Evolutionary conservation across 2,797 vertebrate species (phyloP).

Genomic region (Spondyliosoma cantharus): DNA sequence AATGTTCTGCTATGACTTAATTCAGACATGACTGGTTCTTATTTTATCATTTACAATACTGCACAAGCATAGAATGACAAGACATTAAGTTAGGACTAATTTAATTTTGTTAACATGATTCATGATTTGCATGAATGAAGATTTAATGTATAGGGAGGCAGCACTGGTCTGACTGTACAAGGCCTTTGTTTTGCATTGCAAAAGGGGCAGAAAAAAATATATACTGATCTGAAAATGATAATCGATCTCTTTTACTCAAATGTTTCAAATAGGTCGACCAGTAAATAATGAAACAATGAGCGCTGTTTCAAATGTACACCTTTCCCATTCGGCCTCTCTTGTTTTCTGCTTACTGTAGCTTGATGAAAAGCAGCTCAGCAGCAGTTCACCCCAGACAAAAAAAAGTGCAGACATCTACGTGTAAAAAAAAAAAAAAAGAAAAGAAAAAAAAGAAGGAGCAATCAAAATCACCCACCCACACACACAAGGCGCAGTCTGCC

Average conservation of each 20-base stretch:
- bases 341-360: conserved; percentile 50
- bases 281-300: not conserved
- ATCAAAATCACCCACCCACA: conserved; percentile 50
- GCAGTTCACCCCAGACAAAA: conserved; percentile 44
- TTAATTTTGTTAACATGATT: not conserved
- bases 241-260: not conserved
- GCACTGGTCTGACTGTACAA: not conserved
- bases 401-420: conserved; percentile 60
- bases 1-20: not conserved
- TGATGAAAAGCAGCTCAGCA: conserved; percentile 55
- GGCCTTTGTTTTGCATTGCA: no score
- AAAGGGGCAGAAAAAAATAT: not conserved
- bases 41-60: not conserved
- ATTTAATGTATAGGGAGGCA: not conserved
- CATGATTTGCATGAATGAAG: not conserved
- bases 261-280: not conserved
- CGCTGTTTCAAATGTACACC: not conserved
- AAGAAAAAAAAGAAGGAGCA: conserved; percentile 35
- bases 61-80: not conserved
- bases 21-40: not conserved
- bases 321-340: not conserved
- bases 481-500: conserved; percentile 30
- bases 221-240: not conserved
- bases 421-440: conserved; percentile 33
- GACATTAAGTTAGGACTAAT: not conserved